A percentile compares a stretch with the other conserved stretches of the same genome.
Evolutionary conservation across 1,140 invertebrate species (phyloP).

Genomic region (Rhopalosiphum maidis): DNA sequence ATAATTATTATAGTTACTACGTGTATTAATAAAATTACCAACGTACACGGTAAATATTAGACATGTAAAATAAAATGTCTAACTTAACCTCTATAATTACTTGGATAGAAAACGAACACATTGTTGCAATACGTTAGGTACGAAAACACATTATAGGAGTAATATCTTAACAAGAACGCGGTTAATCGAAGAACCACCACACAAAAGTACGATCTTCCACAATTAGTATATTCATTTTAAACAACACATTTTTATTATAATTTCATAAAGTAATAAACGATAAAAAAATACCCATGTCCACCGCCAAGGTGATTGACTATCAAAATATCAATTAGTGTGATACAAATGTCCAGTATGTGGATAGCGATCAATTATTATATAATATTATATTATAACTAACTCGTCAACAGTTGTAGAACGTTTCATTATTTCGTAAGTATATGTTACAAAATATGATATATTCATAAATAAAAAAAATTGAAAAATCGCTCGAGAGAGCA

Average conservation of each 20-base stretch:
- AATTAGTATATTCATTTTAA: background rate
- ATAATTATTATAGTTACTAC: too few relatives aligned
- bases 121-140: too few relatives aligned
- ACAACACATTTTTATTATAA: background rate
- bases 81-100: too few relatives aligned
- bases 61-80: too few relatives aligned
- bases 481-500: background rate
- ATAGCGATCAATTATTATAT: background rate
- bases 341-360: background rate
- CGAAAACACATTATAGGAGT: too few relatives aligned
- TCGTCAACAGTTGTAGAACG: background rate
- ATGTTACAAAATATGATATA: background rate
- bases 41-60: too few relatives aligned
- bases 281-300: background rate
- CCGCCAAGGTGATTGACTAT: background rate
- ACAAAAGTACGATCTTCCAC: background rate
- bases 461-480: background rate
- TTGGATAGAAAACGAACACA: too few relatives aligned
- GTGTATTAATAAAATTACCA: too few relatives aligned
- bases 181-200: too few relatives aligned
- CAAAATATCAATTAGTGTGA: background rate
- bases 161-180: too few relatives aligned
- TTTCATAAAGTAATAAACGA: background rate
- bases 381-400: background rate
- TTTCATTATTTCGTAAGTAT: background rate